phyloP scores from a whole-genome alignment of 2,113 vertebrate species.

The Platysternon megacephalum region DNA sequence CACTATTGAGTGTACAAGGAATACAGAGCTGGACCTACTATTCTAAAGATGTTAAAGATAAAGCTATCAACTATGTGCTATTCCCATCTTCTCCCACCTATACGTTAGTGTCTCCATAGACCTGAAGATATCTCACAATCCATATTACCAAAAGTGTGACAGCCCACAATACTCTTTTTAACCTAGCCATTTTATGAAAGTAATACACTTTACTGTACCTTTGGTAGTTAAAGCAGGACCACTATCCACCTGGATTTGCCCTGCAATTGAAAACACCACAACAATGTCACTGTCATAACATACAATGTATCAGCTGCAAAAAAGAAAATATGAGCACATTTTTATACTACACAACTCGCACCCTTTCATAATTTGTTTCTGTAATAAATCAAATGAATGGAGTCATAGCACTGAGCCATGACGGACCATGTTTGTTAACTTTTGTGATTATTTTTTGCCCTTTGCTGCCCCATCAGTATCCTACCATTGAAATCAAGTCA shows the following conservation, averaged over 20 bases:
- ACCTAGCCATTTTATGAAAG: neutral
- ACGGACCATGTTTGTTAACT: neutral
- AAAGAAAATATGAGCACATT: neutral
- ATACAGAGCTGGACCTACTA: neutral
- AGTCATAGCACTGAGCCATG: neutral
- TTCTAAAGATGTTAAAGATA: neutral
- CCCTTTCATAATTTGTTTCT: neutral
- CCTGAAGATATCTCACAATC: neutral
- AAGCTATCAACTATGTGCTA: neutral
- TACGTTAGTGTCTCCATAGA: neutral
- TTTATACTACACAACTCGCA: accelerated
- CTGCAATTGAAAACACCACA: constrained; percentile 26
- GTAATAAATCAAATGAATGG: neutral
- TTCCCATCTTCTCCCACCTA: neutral
- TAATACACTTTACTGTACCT: constrained; percentile 14
- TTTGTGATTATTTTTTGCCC: neutral
- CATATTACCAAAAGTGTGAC: neutral
- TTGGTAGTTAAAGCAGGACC: neutral
- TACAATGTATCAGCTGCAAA: neutral
- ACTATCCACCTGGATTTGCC: constrained; percentile 48
- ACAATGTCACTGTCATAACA: neutral
- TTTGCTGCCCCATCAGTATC: neutral
- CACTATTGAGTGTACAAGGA: neutral
- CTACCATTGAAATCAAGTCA: neutral
- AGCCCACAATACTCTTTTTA: neutral